These are phyloP conservation scores for Panzeria rudis DNA, from an alignment of 2,888 invertebrate species.

Conservation along the genomic window DNA sequence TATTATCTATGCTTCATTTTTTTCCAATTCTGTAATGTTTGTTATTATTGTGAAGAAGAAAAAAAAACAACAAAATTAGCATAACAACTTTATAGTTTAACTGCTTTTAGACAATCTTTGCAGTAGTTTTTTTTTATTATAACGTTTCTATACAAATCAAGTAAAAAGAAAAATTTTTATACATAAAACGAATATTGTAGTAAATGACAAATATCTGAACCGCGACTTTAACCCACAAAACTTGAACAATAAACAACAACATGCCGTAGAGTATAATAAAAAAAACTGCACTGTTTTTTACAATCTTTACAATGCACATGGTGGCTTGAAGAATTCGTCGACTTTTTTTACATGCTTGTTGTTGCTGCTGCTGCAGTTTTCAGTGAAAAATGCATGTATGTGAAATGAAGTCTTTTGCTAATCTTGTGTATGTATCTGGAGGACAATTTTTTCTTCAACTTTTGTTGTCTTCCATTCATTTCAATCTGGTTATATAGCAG, in stretches of 20 bases:
- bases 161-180: constrained; percentile 36
- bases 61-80: constrained; percentile 78
- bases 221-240: constrained; percentile 74
- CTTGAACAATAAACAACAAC: constrained; percentile 72
- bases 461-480: constrained; percentile 60
- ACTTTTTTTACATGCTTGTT: constrained; percentile 41
- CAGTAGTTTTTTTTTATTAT: constrained; percentile 55
- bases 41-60: constrained; percentile 48
- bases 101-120: constrained; percentile 77
- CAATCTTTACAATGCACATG: constrained; percentile 61
- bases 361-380: constrained; percentile 47
- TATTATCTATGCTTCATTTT: constrained; percentile 62
- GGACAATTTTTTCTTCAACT: constrained; percentile 76
- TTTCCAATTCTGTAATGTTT: constrained; percentile 52
- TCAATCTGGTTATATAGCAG: constrained; percentile 68
- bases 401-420: constrained; percentile 74
- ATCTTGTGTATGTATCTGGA: constrained; percentile 82
- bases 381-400: constrained; percentile 69
- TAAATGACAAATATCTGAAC: constrained; percentile 73
- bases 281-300: constrained; percentile 49
- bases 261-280: constrained; percentile 41
- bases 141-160: constrained; percentile 65
- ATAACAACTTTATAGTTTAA: constrained; percentile 83
- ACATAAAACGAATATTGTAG: constrained; percentile 57
- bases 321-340: constrained; percentile 62